Conservation (phyloP, 2,113 vertebrate species). For the Toxostoma redivivum region DNA sequence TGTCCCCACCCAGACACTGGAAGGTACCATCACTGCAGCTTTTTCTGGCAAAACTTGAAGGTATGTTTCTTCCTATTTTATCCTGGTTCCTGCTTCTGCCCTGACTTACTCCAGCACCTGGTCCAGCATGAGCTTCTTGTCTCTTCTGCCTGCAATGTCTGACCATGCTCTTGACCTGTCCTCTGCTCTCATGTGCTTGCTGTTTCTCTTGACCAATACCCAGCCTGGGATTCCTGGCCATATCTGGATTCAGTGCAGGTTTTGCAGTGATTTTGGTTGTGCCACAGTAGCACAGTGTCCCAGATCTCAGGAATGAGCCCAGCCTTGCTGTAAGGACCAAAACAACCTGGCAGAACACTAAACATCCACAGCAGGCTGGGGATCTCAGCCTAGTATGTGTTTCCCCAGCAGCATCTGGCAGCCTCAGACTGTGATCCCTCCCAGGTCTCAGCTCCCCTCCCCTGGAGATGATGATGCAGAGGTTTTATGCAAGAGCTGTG, state of each 20-base stretch:
- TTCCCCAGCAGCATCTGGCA: neutral
- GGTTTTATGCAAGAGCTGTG: neutral
- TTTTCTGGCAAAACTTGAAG: neutral
- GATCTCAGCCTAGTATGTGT: neutral
- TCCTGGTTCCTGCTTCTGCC: neutral
- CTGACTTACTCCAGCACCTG: neutral
- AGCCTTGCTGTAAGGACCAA: neutral
- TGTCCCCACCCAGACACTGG: neutral
- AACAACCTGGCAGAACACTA: neutral
- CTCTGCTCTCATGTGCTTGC: neutral
- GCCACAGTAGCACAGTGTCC: neutral
- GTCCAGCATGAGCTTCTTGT: accelerated
- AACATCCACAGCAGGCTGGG: neutral
- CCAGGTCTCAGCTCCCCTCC: neutral
- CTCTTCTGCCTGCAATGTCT: neutral
- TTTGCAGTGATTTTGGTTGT: neutral
- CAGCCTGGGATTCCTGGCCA: neutral
- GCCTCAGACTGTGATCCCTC: neutral
- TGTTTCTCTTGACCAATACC: neutral
- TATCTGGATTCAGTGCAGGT: neutral
- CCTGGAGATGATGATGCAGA: neutral
- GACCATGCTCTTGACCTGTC: neutral
- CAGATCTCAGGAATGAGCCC: neutral
- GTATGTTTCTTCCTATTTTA: neutral
- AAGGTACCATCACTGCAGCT: neutral